phyloP scores from a whole-genome alignment of 2,113 vertebrate genomes.

The Lophius piscatorius region DNA sequence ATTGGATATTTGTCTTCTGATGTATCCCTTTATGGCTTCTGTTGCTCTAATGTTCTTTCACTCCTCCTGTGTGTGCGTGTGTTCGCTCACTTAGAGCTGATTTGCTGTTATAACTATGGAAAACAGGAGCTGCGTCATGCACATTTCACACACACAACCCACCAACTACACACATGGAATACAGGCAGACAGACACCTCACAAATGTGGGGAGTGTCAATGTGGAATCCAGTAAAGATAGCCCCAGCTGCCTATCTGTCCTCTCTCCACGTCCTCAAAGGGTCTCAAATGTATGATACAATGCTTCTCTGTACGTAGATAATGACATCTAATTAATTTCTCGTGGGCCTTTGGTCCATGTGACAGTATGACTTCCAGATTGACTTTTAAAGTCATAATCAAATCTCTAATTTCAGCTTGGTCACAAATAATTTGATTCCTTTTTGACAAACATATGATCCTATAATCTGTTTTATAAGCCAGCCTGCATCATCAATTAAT shows the following conservation, averaged over 20 bases:
- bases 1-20: slow-evolving; percentile 32
- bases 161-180: slow-evolving; percentile 43
- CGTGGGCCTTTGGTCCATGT: not conserved
- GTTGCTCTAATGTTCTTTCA: slow-evolving; percentile 6
- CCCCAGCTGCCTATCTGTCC: slow-evolving; percentile 54
- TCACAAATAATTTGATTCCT: too few relatives aligned
- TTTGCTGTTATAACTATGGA: slow-evolving; percentile 42
- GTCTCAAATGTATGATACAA: slow-evolving; percentile 15
- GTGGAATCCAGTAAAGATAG: slow-evolving; percentile 56
- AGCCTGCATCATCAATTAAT: not conserved
- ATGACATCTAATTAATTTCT: not conserved
- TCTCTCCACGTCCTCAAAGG: slow-evolving; percentile 10
- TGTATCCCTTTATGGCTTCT: slow-evolving; percentile 9
- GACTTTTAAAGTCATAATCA: too few relatives aligned
- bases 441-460: too few relatives aligned
- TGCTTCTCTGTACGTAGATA: not conserved
- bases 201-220: slow-evolving; percentile 55
- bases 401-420: too few relatives aligned
- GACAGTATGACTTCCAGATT: slow-evolving; percentile 6
- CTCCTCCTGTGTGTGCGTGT: slow-evolving; percentile 23
- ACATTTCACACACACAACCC: slow-evolving; percentile 43
- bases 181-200: slow-evolving; percentile 41
- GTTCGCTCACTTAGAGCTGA: slow-evolving; percentile 8
- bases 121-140: slow-evolving; percentile 54
- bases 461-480: too few relatives aligned